Evolutionary conservation across 1,140 invertebrate species (phyloP), one percentile per base, ranked within the genome.

Genomic region (Drosophila setifemur): DNA sequence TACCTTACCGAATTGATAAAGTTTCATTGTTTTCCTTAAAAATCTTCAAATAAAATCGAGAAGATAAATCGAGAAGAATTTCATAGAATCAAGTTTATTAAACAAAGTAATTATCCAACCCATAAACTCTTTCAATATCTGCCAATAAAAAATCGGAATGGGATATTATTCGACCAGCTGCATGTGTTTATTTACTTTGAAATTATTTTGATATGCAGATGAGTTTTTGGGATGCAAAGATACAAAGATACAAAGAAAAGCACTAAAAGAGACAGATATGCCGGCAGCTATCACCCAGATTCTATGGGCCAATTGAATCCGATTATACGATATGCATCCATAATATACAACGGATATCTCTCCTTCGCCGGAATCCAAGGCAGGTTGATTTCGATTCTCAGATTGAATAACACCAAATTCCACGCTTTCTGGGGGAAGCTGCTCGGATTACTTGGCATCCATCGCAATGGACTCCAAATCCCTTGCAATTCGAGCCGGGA

Each of bases 401-500:
- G 43, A 71, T 63, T 50, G 29, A 54, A 33, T 33, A 12, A 74
- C 47, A 39, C 35, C 43, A 39, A 44, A 73, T 73, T 60, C 47
- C 61, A 63, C 28, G 26, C 29, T 12, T 8, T 6, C 31, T 16
- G 18, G 55, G 33, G 23, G 45, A 12, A 49, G 55, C 44, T 58
- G 26, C 52, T 58, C 58, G 63, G 67, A 72, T 77, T 77, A 77
- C 47, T 16, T 11, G 5, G 19, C 21, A 12, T 14, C n/a, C 14
- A 12, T 37, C 14, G 33, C 33, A 37, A 37, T n/a, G 14, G 33
- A 26, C 52, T 9, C 26, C 4, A 33, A 52, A 21, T 26, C n/a
- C 31, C 66, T 37, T 73, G 63, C 79, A 73, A 71, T 73, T 77
- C 12, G 55, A 55, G 61, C 23, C 29, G 53, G 21, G 53, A 69